Conservation (phyloP, 2,797 vertebrate genomes). For the Eleutherodactylus coqui region DNA sequence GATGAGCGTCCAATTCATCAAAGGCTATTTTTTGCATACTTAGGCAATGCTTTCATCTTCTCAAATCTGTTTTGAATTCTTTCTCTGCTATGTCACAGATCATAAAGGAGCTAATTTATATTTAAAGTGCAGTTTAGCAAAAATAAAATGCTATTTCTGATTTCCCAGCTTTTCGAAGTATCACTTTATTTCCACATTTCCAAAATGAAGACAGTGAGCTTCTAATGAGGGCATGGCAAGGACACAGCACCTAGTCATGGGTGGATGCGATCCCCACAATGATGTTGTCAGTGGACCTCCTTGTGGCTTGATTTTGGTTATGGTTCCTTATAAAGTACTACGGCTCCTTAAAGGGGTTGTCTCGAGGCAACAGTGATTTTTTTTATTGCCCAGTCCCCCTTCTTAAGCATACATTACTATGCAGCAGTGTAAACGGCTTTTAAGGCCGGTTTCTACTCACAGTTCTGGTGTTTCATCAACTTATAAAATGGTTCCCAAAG, state of each 20-base stretch:
- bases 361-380: too few relatives aligned
- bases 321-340: too few relatives aligned
- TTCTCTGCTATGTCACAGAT: background rate
- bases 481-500: too few relatives aligned
- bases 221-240: background rate
- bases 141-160: background rate
- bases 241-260: background rate
- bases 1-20: conserved; percentile 26
- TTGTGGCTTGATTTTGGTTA: too few relatives aligned
- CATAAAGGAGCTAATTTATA: conserved; percentile 21
- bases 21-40: conserved; percentile 23
- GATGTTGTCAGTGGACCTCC: too few relatives aligned
- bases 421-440: too few relatives aligned
- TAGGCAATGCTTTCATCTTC: conserved; percentile 35
- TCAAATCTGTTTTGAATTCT: background rate
- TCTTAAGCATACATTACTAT: too few relatives aligned
- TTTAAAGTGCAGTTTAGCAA: conserved; percentile 3
- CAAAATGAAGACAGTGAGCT: background rate
- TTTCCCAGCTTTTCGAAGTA: background rate
- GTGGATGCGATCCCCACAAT: background rate
- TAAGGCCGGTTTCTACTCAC: too few relatives aligned
- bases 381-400: too few relatives aligned
- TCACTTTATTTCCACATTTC: too few relatives aligned
- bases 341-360: too few relatives aligned
- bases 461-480: too few relatives aligned